Evolutionary conservation across 2,888 invertebrate species (phyloP), one percentile per base, ranked within the genome.

Genomic region (Drosophila putrida): DNA sequence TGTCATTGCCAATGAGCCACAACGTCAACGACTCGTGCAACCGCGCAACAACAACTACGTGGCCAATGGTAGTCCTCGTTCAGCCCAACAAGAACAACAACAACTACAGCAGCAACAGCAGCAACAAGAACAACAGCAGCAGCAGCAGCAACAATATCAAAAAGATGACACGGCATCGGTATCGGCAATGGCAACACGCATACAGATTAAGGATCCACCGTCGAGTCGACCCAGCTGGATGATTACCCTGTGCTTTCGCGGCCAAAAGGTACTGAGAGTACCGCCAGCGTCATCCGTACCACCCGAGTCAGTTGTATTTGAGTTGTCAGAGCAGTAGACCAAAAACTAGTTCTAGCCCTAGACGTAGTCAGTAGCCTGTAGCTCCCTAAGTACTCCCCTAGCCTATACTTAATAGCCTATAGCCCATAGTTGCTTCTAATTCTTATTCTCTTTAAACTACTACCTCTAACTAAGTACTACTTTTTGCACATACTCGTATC

Each of bases 271-370:
- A 91, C 91, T 92, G 75, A 91, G 91, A 85, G 91, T 91, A 88
- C 92, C 92, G 86, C 88, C 92, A 88, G 86, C 92, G 85, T 89
- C 90, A 84, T 90, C 91, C 88, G 90, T 90, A 87, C 92, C 92
- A 89, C 92, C 92, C 81, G 92, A 92, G 93, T 92, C 92, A 92
- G 93, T 92, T 92, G 90, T 92, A 90, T 92, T 92, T 92, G 92
- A 92, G 90, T 91, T 92, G 90, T 92, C 92, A 91, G 92, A 92
- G 91, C 92, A 91, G 86, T 92, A 92, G 92, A 67, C 72, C 74
- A 65, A 66, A 65, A 65, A 50, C 36, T 73, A 81, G 69, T 61
- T 50, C 63, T 86, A 82, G 75, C 62, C 69, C 65, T 75, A 82
- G 73, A 63, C 46, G 58, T 78, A 74, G 62, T 36, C 71, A 20